Conservation (phyloP, 2,113 vertebrate species). For the Vulpes ferrilata region DNA sequence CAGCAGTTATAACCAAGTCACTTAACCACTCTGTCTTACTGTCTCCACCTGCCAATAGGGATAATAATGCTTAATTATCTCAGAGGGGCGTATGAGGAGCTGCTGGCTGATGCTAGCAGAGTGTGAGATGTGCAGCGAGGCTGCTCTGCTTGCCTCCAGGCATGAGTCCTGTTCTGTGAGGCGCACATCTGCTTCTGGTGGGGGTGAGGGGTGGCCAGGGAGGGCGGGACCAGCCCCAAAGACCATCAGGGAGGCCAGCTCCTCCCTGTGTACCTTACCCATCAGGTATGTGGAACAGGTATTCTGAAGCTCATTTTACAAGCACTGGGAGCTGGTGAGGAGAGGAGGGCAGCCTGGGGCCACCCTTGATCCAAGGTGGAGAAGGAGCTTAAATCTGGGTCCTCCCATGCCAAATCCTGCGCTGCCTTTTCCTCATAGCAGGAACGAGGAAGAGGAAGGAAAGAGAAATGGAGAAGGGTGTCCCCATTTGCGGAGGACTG, state of each 20-base stretch:
- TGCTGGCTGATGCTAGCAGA: constrained; percentile 49
- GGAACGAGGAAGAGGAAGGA: not conserved
- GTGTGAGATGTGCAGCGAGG: not conserved
- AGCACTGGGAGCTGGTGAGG: not conserved
- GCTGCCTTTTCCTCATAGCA: not conserved
- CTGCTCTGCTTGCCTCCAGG: not conserved
- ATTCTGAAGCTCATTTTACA: not conserved
- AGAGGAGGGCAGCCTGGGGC: too few relatives aligned
- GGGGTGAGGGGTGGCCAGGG: not conserved
- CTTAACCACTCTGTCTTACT: constrained; percentile 75
- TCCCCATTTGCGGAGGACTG: not conserved
- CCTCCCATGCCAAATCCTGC: not conserved
- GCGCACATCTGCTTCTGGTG: not conserved
- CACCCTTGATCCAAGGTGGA: not conserved
- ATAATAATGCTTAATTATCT: constrained; percentile 80
- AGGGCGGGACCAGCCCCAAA: not conserved
- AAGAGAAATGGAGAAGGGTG: not conserved
- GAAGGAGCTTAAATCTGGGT: not conserved
- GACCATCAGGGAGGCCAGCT: not conserved
- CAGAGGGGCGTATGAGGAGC: constrained; percentile 55
- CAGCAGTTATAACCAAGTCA: constrained; percentile 71
- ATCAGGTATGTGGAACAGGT: not conserved
- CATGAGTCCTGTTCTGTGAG: not conserved
- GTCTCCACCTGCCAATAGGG: constrained; percentile 75
- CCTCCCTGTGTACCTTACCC: not conserved